Evolutionary conservation across 2,888 invertebrate species (phyloP).

Genomic region (Coenonympha glycerion): DNA sequence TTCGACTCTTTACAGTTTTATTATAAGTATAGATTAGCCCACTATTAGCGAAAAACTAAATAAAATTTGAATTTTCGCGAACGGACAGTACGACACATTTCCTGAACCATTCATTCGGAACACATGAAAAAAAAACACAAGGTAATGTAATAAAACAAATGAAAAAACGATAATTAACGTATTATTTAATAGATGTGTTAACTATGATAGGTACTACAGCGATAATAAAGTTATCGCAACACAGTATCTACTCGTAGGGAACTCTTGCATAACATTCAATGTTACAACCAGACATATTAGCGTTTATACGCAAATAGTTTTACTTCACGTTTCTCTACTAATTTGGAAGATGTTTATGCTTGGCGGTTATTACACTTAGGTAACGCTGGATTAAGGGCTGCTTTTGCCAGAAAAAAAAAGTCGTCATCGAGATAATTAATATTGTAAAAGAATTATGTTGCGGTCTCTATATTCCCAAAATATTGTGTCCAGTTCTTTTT

Average conservation of each 20-base stretch:
- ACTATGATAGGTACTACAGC: too few species aligned
- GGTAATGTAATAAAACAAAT: too few species aligned
- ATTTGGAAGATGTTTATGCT: conserved; percentile 17
- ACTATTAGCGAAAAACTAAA: too few species aligned
- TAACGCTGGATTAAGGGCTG: neutral
- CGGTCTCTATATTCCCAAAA: neutral
- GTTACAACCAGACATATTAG: conserved; percentile 38
- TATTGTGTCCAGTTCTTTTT: neutral
- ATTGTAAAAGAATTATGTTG: neutral
- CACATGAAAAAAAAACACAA: neutral
- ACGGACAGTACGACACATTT: too few species aligned
- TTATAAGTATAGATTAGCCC: too few species aligned
- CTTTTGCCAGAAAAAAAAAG: neutral
- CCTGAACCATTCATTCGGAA: too few species aligned
- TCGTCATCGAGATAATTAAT: neutral
- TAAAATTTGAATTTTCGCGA: too few species aligned
- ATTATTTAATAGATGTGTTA: too few species aligned
- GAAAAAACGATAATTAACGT: conserved; percentile 1
- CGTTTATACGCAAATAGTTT: conserved; percentile 36
- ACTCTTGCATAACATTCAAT: neutral
- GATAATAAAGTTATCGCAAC: neutral
- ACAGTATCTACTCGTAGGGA: neutral
- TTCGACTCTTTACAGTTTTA: too few species aligned
- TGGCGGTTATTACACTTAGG: neutral
- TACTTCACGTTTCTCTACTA: conserved; percentile 37